These are phyloP conservation scores for Paragorgia papillata DNA, from an alignment of 92 coral and sea anemone species.

Conservation along the genomic window DNA sequence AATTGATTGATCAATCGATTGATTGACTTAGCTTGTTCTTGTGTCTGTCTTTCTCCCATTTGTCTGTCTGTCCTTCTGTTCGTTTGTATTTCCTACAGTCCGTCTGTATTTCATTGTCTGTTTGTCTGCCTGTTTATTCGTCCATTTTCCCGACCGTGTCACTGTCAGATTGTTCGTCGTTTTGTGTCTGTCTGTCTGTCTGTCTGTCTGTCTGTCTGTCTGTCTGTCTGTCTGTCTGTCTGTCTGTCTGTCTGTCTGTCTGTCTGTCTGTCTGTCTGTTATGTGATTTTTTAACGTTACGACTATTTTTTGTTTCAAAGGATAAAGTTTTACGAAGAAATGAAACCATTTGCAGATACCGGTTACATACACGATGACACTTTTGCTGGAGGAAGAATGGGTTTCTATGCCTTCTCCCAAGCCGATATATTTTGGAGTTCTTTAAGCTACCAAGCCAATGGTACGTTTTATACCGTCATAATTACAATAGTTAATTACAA, in stretches of 20 bases:
- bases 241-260: not conserved
- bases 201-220: not conserved
- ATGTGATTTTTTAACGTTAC: not conserved
- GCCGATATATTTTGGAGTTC: constrained; percentile 74
- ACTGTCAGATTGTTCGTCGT: too few species aligned
- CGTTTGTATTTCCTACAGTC: not conserved
- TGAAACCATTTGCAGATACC: constrained; percentile 67
- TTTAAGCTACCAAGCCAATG: constrained; percentile 75
- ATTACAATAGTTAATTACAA: too few species aligned
- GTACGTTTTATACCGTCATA: constrained; percentile 47
- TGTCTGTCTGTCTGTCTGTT: not conserved
- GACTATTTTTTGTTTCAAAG: constrained; percentile 42
- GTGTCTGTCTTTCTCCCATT: not conserved
- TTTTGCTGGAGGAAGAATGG: constrained; percentile 84
- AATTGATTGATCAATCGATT: not conserved
- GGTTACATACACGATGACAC: constrained; percentile 76
- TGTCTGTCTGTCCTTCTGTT: not conserved
- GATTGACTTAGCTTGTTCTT: not conserved
- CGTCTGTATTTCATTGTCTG: not conserved
- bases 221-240: not conserved
- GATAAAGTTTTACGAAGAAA: constrained; percentile 52
- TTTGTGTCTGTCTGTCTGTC: not conserved
- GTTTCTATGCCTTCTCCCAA: constrained; percentile 89
- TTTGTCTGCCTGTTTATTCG: too few species aligned
- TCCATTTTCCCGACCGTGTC: too few species aligned